phyloP scores from a whole-genome alignment of 1,140 invertebrate species.

The Drosophila sp. region DNA sequence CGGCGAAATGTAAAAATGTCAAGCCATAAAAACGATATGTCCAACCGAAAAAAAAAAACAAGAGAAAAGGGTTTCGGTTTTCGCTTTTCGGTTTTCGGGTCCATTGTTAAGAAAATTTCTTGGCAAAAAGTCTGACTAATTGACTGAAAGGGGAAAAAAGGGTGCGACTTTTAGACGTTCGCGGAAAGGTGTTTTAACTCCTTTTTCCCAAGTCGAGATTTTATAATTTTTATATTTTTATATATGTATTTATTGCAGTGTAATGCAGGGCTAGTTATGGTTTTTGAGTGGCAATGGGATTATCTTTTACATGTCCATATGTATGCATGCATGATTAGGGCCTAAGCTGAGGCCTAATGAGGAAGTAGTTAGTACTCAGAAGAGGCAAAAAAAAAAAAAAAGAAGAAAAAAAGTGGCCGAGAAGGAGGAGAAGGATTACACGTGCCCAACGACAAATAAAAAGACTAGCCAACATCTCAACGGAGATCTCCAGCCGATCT shows the following conservation, averaged over 20 bases:
- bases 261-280: too few species aligned
- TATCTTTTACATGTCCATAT: not conserved
- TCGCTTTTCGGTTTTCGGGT: constrained; percentile 1
- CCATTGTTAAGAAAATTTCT: constrained; percentile 21
- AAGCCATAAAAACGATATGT: constrained; percentile 4
- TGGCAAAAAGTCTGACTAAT: constrained; percentile 64
- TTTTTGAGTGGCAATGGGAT: constrained; percentile 5
- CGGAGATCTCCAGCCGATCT: constrained; percentile 8
- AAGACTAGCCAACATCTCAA: constrained; percentile 38
- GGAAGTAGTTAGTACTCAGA: constrained; percentile 61
- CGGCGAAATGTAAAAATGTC: constrained; percentile 27
- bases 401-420: constrained; percentile 13
- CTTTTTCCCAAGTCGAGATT: constrained; percentile 34
- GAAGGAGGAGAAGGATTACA: constrained; percentile 34
- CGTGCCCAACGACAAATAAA: constrained; percentile 46
- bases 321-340: constrained; percentile 1
- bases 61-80: constrained; percentile 18
- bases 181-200: constrained; percentile 37
- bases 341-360: constrained; percentile 52
- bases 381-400: constrained; percentile 18
- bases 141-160: constrained; percentile 68
- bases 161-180: constrained; percentile 2
- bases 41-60: not conserved
- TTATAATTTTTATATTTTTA: not conserved
- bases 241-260: too few species aligned